Conservation (phyloP, 2,797 vertebrate genomes). For the Sebastes elongatus region DNA sequence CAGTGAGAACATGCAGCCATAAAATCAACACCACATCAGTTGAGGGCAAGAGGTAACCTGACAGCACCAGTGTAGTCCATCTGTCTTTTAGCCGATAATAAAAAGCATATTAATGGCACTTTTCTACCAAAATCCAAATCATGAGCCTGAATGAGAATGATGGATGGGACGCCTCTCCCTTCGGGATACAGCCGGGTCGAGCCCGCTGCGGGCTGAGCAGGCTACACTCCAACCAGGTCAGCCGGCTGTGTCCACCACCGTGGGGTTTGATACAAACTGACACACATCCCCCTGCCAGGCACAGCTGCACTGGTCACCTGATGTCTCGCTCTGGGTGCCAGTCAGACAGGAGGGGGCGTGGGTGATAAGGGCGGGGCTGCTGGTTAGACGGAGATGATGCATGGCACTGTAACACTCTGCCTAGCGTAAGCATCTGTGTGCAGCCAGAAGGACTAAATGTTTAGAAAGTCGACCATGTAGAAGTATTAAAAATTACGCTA, state of each 20-base stretch:
- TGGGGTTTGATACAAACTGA: slow-evolving; percentile 57
- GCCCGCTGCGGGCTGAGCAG: slow-evolving; percentile 7
- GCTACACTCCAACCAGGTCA: slow-evolving; percentile 58
- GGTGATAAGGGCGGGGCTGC: slow-evolving; percentile 18
- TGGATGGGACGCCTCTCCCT: neutral
- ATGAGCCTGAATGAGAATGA: neutral
- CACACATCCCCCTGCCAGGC: slow-evolving; percentile 53
- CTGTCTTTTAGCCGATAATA: neutral
- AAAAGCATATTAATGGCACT: neutral
- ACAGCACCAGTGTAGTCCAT: neutral
- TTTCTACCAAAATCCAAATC: neutral
- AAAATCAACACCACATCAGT: slow-evolving; percentile 30
- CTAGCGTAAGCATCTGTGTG: neutral
- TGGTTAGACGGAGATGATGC: slow-evolving; percentile 12
- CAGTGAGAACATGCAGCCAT: neutral
- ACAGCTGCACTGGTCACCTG: slow-evolving; percentile 72
- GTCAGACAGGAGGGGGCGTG: slow-evolving; percentile 34
- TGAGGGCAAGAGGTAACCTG: neutral
- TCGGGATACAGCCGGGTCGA: neutral
- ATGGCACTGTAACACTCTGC: neutral
- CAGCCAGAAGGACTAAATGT: neutral
- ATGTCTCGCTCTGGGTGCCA: slow-evolving; percentile 63
- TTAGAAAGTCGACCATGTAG: neutral
- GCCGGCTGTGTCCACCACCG: slow-evolving; percentile 22
- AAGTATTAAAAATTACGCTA: neutral